Base-by-base conservation (phyloP, 2,113 vertebrate genomes). In the Tursiops truncatus region DNA sequence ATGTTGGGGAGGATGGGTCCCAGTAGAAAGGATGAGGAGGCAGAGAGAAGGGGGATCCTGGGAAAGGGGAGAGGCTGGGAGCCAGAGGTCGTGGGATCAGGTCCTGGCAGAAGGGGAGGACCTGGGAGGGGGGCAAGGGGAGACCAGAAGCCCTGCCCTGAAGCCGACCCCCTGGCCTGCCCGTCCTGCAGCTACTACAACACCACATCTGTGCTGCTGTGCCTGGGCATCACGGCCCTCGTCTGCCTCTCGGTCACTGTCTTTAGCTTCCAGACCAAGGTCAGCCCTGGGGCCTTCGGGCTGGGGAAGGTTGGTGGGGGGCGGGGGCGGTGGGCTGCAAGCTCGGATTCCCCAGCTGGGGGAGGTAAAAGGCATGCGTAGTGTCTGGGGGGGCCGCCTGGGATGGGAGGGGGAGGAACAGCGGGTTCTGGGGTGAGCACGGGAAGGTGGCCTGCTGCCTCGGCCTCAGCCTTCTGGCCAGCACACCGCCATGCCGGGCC, bases 201-300 rank as follows among this genome's bases (percentile, higher is more conserved):
- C 76, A 99, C 99, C 94, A 99, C 98, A 47, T 99, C 99, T 0
- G 99, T 99, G 95, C 99, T 99, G 53, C 98, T 99, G 98, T 99
- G 99, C 89, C 98, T 99, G 91, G 99, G 99, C 23, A 99, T 99
- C 98, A 99, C 99, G 0, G 99, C 98, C 38, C 98, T 99, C 53
- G 99, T 99, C 96, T 99, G 99, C 97, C 98, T 99, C 44, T 98
- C 99, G 0, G 99, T 99, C 97, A 99, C 99, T 0, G 47, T 99
- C 97, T 99, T 99, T 98, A 99, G 99, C 98, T 99, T 99, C 98
- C 99, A 99, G 98, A 99, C 99, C 83, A 99, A 99, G 99, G 99
- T 99, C 91, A 98, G 98, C 2, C 13, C 60, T 0, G 25, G 50
- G n/a, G 3, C n/a, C 3, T 14, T 7, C 1, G 31, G 80, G 58